These are phyloP conservation scores for Anabas testudineus DNA, from an alignment of 2,797 vertebrate species.

Conservation along the genomic window DNA sequence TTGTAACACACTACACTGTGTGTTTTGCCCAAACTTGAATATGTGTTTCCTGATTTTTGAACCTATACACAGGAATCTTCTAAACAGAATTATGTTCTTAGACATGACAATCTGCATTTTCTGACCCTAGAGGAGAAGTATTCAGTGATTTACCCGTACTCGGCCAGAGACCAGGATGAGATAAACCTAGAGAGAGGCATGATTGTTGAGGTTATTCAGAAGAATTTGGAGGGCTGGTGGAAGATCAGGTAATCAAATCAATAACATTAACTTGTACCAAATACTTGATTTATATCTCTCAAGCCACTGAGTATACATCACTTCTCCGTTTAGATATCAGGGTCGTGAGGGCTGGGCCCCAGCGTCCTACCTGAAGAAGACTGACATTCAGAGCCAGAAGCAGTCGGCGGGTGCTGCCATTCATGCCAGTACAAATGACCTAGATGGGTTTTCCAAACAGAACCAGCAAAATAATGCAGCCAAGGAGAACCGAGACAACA, in stretches of 20 bases:
- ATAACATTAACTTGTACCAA: neutral
- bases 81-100: neutral
- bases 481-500: slow-evolving; percentile 80
- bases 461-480: slow-evolving; percentile 75
- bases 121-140: slow-evolving; percentile 92
- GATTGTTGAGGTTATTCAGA: slow-evolving; percentile 96
- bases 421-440: slow-evolving; percentile 88
- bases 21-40: slow-evolving; percentile 37
- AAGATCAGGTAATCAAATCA: slow-evolving; percentile 91
- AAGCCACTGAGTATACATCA: neutral
- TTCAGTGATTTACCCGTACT: slow-evolving; percentile 93
- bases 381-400: slow-evolving; percentile 87
- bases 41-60: slow-evolving; percentile 9
- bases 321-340: slow-evolving; percentile 86
- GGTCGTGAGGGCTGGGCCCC: slow-evolving; percentile 98
- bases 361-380: slow-evolving; percentile 95
- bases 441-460: slow-evolving; percentile 90
- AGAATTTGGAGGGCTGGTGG: slow-evolving; percentile 99
- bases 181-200: slow-evolving; percentile 95
- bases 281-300: neutral
- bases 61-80: neutral
- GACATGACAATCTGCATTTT: slow-evolving; percentile 28
- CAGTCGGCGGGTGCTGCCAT: slow-evolving; percentile 84
- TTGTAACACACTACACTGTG: neutral
- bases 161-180: slow-evolving; percentile 94